Base-by-base conservation (phyloP, 2,888 invertebrate species). In the Platycheirus rosarum region DNA sequence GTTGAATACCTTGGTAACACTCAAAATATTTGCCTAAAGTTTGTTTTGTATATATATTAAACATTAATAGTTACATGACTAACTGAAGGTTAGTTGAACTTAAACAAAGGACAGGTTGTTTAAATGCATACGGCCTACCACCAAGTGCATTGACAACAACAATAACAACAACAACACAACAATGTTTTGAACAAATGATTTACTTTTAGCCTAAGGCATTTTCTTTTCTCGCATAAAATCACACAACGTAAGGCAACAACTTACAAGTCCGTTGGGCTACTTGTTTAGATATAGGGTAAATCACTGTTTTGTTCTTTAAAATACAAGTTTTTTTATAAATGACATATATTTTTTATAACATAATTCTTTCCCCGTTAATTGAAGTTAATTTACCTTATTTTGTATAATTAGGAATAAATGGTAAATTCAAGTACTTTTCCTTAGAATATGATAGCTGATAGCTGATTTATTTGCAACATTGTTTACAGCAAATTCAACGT, bases 151-250 rank as follows among this genome's bases (percentile, higher is more conserved):
- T 14, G 2, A 13, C 57, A 62, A 37, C 53, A 62, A 20, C 65
- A 69, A 48, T 14, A 6, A 13, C 57, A 62, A 37, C 53, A 62
- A 20, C 65, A 69, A 48, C 37, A 32, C n/a, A 48, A 13, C 14
- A 16, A 66, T 7, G 48, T 11, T 18, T 37, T 51, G 26, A 44
- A 48, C 65, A 57, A 66, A 68, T 51, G 49, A 44, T 75, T 65
- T 63, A 71, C 37, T 23, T 46, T 51, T 57, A 18, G 44, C 66
- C 48, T 60, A 2, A 62, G 62, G 76, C 29, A 14, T 62, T 62
- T 55, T 29, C 16, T 46, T 60, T 40, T 35, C 40, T 14, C 53
- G 6, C 9, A 32, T 32, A 32, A 44, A 44, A 16, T 9, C 16
- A 16, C n/a, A 44, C 2, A 44, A 7, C 16, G 18, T 9, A 44